These are phyloP conservation scores for Ctenosaura bakeri DNA, from an alignment of 2,797 vertebrate species.

Conservation along the genomic window DNA sequence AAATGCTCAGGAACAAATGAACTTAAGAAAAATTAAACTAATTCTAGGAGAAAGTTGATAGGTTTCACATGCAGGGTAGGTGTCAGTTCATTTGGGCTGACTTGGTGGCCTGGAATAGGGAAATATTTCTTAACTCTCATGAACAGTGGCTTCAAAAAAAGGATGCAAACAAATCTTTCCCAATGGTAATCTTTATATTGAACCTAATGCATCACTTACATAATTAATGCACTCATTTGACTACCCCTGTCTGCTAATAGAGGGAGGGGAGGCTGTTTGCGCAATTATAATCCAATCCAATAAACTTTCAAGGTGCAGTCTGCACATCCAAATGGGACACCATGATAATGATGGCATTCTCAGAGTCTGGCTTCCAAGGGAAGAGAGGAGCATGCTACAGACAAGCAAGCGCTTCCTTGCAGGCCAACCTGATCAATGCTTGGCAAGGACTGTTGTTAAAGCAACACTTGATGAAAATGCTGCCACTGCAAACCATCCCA, in stretches of 20 bases:
- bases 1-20: background rate
- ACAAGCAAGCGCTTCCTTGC: background rate
- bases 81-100: background rate
- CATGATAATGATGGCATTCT: background rate
- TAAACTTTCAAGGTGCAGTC: background rate
- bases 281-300: background rate
- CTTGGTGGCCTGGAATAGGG: too few relatives aligned
- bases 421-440: background rate
- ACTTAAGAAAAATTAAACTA: background rate
- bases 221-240: background rate
- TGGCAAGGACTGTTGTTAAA: background rate
- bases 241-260: background rate
- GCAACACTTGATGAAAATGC: background rate
- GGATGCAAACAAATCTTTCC: background rate
- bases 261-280: background rate
- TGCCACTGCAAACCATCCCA: too few relatives aligned
- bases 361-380: background rate
- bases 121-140: background rate
- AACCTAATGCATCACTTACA: too few relatives aligned
- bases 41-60: background rate
- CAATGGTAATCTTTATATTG: background rate
- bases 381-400: background rate
- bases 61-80: background rate
- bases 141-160: background rate
- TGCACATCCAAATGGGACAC: background rate